Evolutionary conservation across 1,140 invertebrate species (phyloP), one percentile per base, ranked within the genome.

Genomic region (Anoplolepis gracilipes): DNA sequence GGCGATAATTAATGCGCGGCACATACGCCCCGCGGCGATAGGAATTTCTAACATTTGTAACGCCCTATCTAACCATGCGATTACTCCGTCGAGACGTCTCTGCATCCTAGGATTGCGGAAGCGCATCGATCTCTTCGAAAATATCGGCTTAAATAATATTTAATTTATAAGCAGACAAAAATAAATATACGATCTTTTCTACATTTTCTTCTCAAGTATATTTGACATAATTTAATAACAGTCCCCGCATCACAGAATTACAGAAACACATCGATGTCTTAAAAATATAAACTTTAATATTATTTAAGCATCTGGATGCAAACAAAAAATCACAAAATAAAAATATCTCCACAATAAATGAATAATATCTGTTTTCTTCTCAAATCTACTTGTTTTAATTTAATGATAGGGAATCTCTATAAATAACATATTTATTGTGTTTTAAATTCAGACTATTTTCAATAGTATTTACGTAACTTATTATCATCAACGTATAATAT

Each of bases 11-110:
- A 77, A 85, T 67, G 30, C 62, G 36, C 11, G 36, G 39, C 55
- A 42, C 65, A 46, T 59, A 33, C 55, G 55, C 36, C 11, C 13
- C 7, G 49, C 49, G 55, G 65, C 33, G 28, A 39, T 25, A 73
- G 73, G 78, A 82, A 82, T 82, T 82, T 73, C 78, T 82, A 72
- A 19, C 78, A 67, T 39, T 72, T 36, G 39, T 33, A 65, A 81
- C 65, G 39, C 53, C 36, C 53, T 46, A 79, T 69, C 61, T 79
- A 72, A 82, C n/a, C 33, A 25, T 57, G 49, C 33, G 59, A 78
- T 85, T 85, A 78, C 30, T 67, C 46, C 61, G 28, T 28, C 19
- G 75, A 64, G 73, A 84, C 36, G 19, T 42, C 22, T n/a, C 46
- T n/a, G 25, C 57, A 11, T 33, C 25, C 25, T 33, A 73, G 36